Conservation (phyloP, 2,797 vertebrate species). For the Darevskia mixta region DNA sequence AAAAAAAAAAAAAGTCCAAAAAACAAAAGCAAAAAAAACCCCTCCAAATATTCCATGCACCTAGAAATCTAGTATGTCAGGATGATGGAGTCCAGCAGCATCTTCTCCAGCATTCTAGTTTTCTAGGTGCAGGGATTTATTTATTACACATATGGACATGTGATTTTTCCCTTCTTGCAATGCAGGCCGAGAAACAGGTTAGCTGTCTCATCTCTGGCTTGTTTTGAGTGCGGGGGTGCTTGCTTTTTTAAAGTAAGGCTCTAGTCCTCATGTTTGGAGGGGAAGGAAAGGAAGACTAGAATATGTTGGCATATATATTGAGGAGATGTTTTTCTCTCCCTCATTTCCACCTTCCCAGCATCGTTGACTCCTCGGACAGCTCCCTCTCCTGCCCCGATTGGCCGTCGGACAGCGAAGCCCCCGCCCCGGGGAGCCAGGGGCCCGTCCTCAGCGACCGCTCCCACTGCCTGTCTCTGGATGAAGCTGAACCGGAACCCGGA, state of each 20-base stretch:
- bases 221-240: not conserved
- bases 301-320: not conserved
- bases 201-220: too few relatives aligned
- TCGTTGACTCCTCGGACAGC: constrained; percentile 16
- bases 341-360: not conserved
- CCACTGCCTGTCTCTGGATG: constrained; percentile 84
- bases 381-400: constrained; percentile 26
- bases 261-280: not conserved
- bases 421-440: constrained; percentile 62
- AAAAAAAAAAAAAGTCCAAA: too few relatives aligned
- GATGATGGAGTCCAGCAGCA: too few relatives aligned
- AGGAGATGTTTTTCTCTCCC: not conserved
- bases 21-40: too few relatives aligned
- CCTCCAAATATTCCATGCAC: too few relatives aligned
- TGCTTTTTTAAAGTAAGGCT: not conserved
- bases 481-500: constrained; percentile 71
- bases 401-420: constrained; percentile 42
- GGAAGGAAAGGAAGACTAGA: too few relatives aligned
- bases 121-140: too few relatives aligned
- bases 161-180: too few relatives aligned
- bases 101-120: too few relatives aligned
- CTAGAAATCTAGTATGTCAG: too few relatives aligned
- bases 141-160: too few relatives aligned
- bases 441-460: constrained; percentile 82
- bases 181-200: too few relatives aligned